A percentile compares a stretch with the other conserved stretches of the same genome.
Evolutionary conservation across 2,888 invertebrate species (phyloP).

Genomic region (Cosmorhoe ocellata): DNA sequence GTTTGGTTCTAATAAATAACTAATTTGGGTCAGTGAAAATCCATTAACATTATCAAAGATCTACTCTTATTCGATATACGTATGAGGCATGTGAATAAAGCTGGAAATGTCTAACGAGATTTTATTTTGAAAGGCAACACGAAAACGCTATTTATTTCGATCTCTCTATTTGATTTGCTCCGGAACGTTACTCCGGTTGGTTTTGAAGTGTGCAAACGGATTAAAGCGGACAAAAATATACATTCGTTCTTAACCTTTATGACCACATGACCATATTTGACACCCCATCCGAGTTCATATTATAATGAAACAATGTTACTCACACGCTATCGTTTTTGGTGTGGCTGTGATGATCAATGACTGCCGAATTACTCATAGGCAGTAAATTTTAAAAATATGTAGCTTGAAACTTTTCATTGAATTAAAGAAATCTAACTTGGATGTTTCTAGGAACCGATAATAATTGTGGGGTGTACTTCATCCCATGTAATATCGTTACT

Average conservation of each 20-base stretch:
- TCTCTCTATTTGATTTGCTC: slow-evolving; percentile 59
- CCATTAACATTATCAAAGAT: slow-evolving; percentile 37
- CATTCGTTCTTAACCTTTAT: slow-evolving; percentile 35
- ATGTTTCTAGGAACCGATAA: no score
- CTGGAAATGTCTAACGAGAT: slow-evolving; percentile 59
- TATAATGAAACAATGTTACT: neutral
- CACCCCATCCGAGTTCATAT: neutral
- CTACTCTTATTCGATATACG: slow-evolving; percentile 41
- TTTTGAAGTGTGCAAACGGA: slow-evolving; percentile 57
- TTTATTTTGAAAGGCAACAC: slow-evolving; percentile 58
- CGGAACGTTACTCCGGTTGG: slow-evolving; percentile 40
- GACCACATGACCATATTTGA: neutral
- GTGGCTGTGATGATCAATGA: no score
- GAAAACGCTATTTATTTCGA: slow-evolving; percentile 59
- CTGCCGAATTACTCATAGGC: no score
- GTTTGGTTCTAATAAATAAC: neutral
- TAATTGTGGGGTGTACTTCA: neutral
- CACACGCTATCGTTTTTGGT: no score
- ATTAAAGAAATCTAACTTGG: no score
- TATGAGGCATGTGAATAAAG: slow-evolving; percentile 45
- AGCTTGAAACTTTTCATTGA: no score
- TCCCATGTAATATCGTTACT: neutral
- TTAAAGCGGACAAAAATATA: slow-evolving; percentile 54
- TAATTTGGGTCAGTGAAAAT: slow-evolving; percentile 17
- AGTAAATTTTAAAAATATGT: neutral